These are phyloP conservation scores for Tetropium fuscum DNA, from an alignment of 2,888 invertebrate species.

Conservation along the genomic window DNA sequence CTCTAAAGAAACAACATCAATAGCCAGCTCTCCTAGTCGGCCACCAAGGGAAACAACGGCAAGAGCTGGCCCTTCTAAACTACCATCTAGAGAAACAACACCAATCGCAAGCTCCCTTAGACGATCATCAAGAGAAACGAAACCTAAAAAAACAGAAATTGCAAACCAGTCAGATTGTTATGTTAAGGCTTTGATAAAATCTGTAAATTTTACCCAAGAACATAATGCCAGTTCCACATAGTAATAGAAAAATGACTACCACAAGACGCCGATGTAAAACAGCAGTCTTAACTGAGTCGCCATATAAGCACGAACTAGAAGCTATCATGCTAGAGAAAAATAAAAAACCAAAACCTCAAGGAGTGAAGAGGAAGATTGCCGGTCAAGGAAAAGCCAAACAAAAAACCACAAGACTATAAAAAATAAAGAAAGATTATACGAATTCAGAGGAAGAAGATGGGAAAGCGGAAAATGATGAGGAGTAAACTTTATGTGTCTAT, in stretches of 20 bases:
- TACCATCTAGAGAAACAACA: not conserved
- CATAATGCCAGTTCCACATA: not conserved
- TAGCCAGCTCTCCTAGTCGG: too few species aligned
- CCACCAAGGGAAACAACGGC: not conserved
- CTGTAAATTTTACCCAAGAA: not conserved
- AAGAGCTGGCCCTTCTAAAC: not conserved
- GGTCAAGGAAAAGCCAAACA: too few species aligned
- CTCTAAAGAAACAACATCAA: too few species aligned
- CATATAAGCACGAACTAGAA: not conserved
- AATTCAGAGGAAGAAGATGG: too few species aligned
- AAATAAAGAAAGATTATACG: too few species aligned
- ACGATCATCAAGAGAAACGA: not conserved
- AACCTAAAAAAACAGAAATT: not conserved
- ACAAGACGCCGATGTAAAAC: not conserved
- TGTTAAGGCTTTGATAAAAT: not conserved
- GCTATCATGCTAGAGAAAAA: too few species aligned
- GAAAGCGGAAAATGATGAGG: too few species aligned
- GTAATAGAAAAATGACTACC: not conserved
- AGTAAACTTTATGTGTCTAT: too few species aligned
- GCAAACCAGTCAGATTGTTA: not conserved
- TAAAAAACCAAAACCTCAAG: too few species aligned
- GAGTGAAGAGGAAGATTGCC: too few species aligned
- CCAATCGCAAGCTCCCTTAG: not conserved
- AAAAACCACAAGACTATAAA: too few species aligned
- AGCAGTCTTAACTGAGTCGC: slow-evolving; percentile 1